Base-by-base conservation (phyloP, 2,888 invertebrate genomes). In the Melanophora roralis region DNA sequence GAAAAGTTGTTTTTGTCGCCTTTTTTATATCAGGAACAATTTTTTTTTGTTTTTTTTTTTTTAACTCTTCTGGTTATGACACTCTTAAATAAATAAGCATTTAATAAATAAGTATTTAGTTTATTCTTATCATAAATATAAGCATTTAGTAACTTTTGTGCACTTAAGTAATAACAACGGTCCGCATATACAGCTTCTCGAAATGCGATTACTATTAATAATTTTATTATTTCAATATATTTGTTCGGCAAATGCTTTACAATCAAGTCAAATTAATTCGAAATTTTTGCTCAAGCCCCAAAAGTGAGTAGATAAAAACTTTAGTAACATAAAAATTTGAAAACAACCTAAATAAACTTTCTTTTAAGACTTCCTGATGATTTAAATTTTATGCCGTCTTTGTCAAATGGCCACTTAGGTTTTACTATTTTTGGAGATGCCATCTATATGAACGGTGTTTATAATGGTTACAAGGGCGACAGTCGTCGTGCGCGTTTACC, bases 401-500 rank as follows among this genome's bases (percentile, higher is more conserved):
- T 93, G 2, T 91, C 92, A 1, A 93, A 93, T 81, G 93, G 93
- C 0, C 92, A 93, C 81, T 83, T 93, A 65, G 93, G 93, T 0
- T 91, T 92, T 8, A 92, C 92, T 19, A 84, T 93, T 16, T 92
- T 92, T 85, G 91, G 92, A 34, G 91, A 92, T 82, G 91, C 92
- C 0, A 91, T 93, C 2, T 92, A 91, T 82, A 91, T 93, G 89
- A 93, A 93, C 80, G 93, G 93, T 0, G 83, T 93, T 0, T 93
- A 93, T 87, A 93, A 92, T 85, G 93, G 93, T 1, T 86, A 85
- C 6, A 89, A 87, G 1, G 93, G 93, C 0, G 89, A 91, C 47
- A 93, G 93, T 81, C 92, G 91, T 67, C 90, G 93, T 7, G 93
- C 93, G 0, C 90, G 93, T 38, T 92, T 93, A 36, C 93, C 93